Conservation (phyloP, 2,797 vertebrate species). For the Menidia menidia region DNA sequence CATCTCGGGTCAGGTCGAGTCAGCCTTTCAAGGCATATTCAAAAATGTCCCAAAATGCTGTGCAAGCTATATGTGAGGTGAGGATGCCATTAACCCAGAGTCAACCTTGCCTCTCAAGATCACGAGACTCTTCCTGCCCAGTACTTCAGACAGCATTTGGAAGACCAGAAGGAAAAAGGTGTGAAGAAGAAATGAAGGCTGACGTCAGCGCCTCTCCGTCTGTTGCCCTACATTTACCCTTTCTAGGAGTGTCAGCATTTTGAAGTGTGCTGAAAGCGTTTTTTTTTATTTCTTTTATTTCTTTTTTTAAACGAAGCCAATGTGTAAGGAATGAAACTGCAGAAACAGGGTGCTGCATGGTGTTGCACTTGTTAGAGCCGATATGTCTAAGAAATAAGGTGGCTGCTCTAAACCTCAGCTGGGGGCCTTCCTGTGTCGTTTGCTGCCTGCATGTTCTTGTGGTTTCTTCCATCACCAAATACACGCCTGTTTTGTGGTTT, state of each 20-base stretch:
- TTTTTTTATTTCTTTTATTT: background rate
- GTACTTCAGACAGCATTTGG: background rate
- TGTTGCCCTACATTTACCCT: background rate
- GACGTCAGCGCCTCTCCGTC: background rate
- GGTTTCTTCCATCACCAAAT: background rate
- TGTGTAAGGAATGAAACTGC: too few relatives aligned
- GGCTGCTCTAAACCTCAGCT: background rate
- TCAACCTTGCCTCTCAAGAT: background rate
- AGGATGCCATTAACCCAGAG: background rate
- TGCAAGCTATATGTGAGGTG: constrained; percentile 1
- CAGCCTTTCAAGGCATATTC: constrained; percentile 25
- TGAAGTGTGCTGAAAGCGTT: background rate
- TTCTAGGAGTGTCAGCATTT: background rate
- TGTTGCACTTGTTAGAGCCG: background rate
- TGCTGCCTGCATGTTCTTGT: background rate
- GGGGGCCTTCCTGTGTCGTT: background rate
- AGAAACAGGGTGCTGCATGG: background rate
- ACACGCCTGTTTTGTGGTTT: background rate
- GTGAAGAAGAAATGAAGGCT: background rate
- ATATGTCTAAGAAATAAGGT: background rate
- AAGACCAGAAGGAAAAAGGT: background rate
- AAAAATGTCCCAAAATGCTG: constrained; percentile 29
- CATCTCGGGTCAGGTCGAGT: constrained; percentile 40
- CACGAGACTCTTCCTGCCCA: fast-evolving
- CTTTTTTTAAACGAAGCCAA: background rate